A percentile compares a stretch with the other conserved stretches of the same genome.
Conservation (phyloP, 1,140 invertebrate species). For the Cardiocondyla obscurior region DNA sequence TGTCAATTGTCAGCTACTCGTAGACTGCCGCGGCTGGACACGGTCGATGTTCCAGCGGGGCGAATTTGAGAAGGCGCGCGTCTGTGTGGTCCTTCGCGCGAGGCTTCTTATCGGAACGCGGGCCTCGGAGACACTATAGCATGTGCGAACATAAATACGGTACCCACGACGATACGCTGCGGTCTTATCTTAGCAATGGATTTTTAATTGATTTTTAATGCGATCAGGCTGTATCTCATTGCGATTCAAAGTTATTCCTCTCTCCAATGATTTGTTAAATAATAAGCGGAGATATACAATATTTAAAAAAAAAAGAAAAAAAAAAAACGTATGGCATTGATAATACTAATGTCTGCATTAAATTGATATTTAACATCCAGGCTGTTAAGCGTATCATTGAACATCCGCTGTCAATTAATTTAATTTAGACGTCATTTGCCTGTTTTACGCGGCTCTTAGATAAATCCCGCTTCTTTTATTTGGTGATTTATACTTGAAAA, state of each 20-base stretch:
- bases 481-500: neutral
- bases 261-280: neutral
- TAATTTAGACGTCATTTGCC: neutral
- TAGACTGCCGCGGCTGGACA: conserved; percentile 46
- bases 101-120: conserved; percentile 35
- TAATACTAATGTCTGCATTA: neutral
- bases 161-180: neutral
- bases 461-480: neutral
- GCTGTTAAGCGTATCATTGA: neutral
- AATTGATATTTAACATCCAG: neutral
- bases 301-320: neutral
- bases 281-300: no score
- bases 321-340: no score
- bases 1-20: conserved; percentile 76
- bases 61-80: conserved; percentile 53
- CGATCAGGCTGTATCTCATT: neutral
- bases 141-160: neutral
- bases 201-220: neutral
- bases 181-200: neutral
- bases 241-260: neutral
- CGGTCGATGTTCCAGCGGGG: conserved; percentile 10
- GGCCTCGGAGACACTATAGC: neutral
- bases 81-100: conserved; percentile 71
- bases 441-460: neutral
- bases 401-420: conserved; percentile 24